Conservation (phyloP, 64 coral and sea anemone genomes). For the Montipora foliosa region DNA sequence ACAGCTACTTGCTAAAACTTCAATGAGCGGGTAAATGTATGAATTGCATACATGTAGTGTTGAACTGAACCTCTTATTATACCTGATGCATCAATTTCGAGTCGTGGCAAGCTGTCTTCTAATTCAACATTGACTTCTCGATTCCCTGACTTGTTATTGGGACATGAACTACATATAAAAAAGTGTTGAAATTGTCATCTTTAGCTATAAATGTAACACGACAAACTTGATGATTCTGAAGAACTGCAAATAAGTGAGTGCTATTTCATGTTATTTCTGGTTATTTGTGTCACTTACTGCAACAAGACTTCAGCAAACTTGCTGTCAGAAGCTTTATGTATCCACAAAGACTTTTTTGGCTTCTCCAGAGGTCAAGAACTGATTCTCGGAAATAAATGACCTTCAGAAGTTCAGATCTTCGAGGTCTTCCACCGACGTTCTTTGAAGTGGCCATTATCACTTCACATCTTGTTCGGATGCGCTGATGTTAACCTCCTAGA, state of each 20-base stretch:
- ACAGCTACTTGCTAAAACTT: neutral
- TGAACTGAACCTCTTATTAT: no score
- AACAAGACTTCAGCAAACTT: conserved; percentile 30
- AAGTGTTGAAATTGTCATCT: no score
- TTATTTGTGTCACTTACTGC: conserved; percentile 7
- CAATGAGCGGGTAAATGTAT: no score
- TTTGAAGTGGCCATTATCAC: neutral
- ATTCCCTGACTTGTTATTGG: no score
- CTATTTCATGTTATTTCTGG: neutral
- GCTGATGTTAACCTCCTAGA: neutral
- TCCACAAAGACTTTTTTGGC: neutral
- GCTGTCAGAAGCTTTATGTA: neutral
- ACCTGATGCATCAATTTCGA: no score
- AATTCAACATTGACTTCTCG: no score
- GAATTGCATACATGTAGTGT: no score
- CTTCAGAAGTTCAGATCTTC: neutral
- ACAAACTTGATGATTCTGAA: no score
- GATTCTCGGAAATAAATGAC: conserved; percentile 14
- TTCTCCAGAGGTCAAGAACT: conserved; percentile 3
- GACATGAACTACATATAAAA: no score
- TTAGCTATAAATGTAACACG: no score
- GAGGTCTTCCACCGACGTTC: neutral
- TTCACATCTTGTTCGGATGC: neutral
- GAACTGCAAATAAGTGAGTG: no score
- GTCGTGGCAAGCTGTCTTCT: no score